A percentile compares a stretch with the other conserved stretches of the same genome.
These are phyloP conservation scores for Eutrigla gurnardus DNA, from an alignment of 2,797 vertebrate species.

Conservation along the genomic window DNA sequence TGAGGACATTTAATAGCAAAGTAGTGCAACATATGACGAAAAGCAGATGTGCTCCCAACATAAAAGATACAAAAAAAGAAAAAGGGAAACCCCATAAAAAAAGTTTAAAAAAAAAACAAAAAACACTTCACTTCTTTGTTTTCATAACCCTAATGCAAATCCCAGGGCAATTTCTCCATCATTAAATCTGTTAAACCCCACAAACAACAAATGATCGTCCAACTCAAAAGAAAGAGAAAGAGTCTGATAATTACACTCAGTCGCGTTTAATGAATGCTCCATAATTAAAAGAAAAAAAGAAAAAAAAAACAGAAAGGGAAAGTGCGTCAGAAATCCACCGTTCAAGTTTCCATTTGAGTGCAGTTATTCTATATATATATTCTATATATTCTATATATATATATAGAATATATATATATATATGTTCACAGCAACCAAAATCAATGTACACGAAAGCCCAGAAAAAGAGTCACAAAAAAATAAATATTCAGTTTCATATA, in stretches of 20 bases:
- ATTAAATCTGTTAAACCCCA: slow-evolving; percentile 6
- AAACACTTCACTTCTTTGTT: slow-evolving; percentile 10
- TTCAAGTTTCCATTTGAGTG: slow-evolving; percentile 89
- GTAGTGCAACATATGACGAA: slow-evolving; percentile 6
- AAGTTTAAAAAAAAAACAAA: slow-evolving; percentile 1
- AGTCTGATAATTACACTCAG: slow-evolving; percentile 76
- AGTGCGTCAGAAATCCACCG: slow-evolving; percentile 87
- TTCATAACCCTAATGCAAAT: slow-evolving; percentile 12
- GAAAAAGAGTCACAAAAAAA: slow-evolving; percentile 85
- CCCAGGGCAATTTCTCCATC: background rate
- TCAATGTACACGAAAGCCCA: slow-evolving; percentile 72
- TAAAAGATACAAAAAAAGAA: background rate
- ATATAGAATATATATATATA: slow-evolving; percentile 71
- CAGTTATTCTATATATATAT: slow-evolving; percentile 79
- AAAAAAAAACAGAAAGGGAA: slow-evolving; percentile 77
- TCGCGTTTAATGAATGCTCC: slow-evolving; percentile 85
- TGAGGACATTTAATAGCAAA: slow-evolving; percentile 13
- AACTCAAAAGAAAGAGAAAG: slow-evolving; percentile 58
- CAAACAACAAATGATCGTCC: slow-evolving; percentile 8
- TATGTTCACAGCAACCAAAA: slow-evolving; percentile 62
- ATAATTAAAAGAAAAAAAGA: slow-evolving; percentile 69
- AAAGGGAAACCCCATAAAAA: background rate
- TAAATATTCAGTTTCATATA: slow-evolving; percentile 88
- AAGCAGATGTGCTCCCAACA: slow-evolving; percentile 30
- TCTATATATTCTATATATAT: slow-evolving; percentile 66